These are phyloP conservation scores for Tenrec ecaudatus DNA, from an alignment of 2,113 vertebrate species.

Conservation along the genomic window DNA sequence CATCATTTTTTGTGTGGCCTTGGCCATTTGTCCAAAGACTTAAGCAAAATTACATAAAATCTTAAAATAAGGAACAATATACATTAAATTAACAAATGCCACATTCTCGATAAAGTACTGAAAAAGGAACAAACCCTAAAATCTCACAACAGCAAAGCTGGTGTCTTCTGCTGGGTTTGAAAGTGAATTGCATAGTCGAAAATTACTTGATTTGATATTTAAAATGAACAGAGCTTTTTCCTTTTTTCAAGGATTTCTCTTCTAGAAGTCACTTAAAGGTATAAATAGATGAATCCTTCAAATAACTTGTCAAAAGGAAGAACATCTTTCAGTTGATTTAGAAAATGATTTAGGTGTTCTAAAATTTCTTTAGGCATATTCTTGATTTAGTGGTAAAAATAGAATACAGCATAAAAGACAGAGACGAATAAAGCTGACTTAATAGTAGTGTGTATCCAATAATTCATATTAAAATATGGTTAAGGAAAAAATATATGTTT, in stretches of 20 bases:
- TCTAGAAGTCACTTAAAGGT: constrained; percentile 14
- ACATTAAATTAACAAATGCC: background rate
- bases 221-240: constrained; percentile 35
- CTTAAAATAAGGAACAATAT: background rate
- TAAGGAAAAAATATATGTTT: constrained; percentile 6
- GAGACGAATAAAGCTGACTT: constrained; percentile 38
- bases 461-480: constrained; percentile 14
- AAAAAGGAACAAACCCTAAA: background rate
- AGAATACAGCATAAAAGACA: background rate
- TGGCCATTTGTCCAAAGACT: background rate
- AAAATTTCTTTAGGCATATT: background rate
- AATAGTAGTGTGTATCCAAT: background rate
- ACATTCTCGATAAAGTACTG: background rate
- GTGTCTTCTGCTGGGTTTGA: background rate
- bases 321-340: constrained; percentile 23
- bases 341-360: constrained; percentile 28
- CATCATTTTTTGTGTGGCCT: constrained; percentile 12
- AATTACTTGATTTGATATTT: constrained; percentile 47
- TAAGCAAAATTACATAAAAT: background rate
- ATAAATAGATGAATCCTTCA: background rate
- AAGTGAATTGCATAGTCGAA: background rate
- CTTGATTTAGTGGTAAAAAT: background rate
- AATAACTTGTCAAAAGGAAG: constrained; percentile 21
- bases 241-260: background rate
- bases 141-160: background rate